Evolutionary conservation across 2,888 invertebrate genomes (phyloP).

Genomic region (Trachelus troglodyta): DNA sequence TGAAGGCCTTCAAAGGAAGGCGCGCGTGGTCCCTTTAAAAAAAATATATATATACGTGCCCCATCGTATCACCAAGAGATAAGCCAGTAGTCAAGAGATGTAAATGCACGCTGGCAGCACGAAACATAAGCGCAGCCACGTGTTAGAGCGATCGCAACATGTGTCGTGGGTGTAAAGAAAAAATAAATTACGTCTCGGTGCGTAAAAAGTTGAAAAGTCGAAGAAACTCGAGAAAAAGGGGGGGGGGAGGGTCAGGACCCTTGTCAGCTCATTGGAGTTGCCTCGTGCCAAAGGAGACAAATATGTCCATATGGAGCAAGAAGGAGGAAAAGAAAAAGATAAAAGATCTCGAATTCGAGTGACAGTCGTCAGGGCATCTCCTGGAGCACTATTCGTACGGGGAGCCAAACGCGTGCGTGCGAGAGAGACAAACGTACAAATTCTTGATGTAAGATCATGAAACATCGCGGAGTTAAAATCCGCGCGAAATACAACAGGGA

Average conservation of each 20-base stretch:
- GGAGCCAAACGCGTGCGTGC: not conserved
- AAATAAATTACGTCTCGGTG: conserved; percentile 51
- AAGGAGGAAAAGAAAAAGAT: not conserved
- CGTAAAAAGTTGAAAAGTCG: conserved; percentile 19
- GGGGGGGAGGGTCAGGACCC: conserved; percentile 26
- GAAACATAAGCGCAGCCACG: conserved; percentile 26
- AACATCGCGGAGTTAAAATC: not conserved
- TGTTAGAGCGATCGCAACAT: conserved; percentile 46
- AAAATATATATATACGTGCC: not conserved
- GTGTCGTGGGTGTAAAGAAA: conserved; percentile 54
- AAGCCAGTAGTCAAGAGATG: not conserved
- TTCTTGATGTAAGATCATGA: not conserved
- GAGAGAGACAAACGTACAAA: not conserved
- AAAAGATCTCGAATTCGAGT: conserved; percentile 1
- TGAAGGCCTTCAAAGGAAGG: not conserved
- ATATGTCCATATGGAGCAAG: conserved; percentile 1
- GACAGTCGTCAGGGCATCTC: not conserved
- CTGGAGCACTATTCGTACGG: not conserved
- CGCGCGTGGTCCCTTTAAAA: not conserved
- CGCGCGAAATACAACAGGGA: conserved; percentile 23
- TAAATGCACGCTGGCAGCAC: conserved; percentile 12
- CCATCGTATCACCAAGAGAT: not conserved
- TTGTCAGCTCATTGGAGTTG: conserved; percentile 37
- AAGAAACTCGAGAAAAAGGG: conserved; percentile 51
- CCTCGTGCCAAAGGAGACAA: conserved; percentile 37